Base-by-base conservation (phyloP, 2,113 vertebrate species). In the Hippocampus zosterae region DNA sequence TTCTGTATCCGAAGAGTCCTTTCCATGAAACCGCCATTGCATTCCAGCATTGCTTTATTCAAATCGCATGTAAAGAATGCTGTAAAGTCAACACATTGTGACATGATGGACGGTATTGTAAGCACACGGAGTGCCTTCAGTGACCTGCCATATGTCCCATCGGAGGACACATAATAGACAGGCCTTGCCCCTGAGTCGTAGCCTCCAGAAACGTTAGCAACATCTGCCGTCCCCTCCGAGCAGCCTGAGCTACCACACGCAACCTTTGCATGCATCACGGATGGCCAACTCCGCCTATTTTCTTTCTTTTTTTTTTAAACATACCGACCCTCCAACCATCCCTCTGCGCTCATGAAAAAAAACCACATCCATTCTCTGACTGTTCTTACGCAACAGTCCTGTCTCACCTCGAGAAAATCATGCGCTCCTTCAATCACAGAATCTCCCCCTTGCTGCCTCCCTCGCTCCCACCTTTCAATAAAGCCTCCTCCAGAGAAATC, bases 71-170 rank as follows among this genome's bases (percentile, higher is more conserved):
- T 25, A n/a, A 56, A 70, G 68, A 71, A 68, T 12, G 52, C 65
- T 67, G 27, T 68, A 64, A 56, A 68, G 64, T 64, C 65, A 72
- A 23, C 41, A 71, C 52, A 53, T 59, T 72, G 68, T 37, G 29
- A 55, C 76, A 74, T 56, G 59, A 68, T 66, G 56, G 44, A 69
- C 76, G 61, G 42, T 62, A 70, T 27, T 64, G 52, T 13, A 70
- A 68, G 56, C 72, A 75, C 67, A 69, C 55, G 62, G 11, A 68
- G 63, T 41, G 82, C 75, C 78, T 66, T 64, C 69, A 77, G 69
- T 84, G 82, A 80, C 71, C 67, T 68, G 81, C 82, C 87, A 84
- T 85, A 88, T 89, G 89, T 81, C 81, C 72, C 65, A 84, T 82
- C 41, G 70, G 78, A 68, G 68, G 78, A 75, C 77, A 78, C 74